Base-by-base conservation (phyloP, 1,140 invertebrate genomes). In the Brachionus manjavacas region DNA sequence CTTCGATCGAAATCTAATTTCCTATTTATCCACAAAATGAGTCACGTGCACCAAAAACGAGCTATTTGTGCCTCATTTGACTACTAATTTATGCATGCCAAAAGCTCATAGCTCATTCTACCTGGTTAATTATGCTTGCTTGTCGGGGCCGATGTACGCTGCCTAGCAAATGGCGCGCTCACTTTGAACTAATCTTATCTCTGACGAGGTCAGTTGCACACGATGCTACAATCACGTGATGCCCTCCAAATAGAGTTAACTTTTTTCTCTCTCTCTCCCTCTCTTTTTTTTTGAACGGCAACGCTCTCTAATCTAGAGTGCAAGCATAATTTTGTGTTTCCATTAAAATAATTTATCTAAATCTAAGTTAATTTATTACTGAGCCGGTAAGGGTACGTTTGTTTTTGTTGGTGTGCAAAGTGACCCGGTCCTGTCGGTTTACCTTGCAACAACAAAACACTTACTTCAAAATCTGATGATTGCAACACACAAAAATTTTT, bases 301-400 rank as follows among this genome's bases (percentile, higher is more conserved):
- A 60, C 52, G 52, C 52, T 60, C 52, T 60, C 52, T 60, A 60
- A 20, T 60, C 52, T 60, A 25, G 39, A 72, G 68, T 72, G 68
- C 68, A 72, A 72, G 39, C 68, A 72, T 39, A 72, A 72, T 72
- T 72, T 39, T 39, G n/a, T 72, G 14, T 68, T 31, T 68, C 60
- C 39, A 68, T 39, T 68, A 31, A 39, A 68, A 68, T 31, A 31
- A 68, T 31, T 68, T 68, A 31, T 68, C 3, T 41, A 72, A 72
- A 39, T 72, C 68, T 72, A 39, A 72, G 68, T 72, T 72, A 72
- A 72, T 72, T 72, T 72, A 72, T 72, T 72, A 72, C 35, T 72
- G 25, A 39, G 12, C 23, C n/a, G 11, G 11, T 31, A 31, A 31
- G 7, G 39, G 66, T 39, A 23, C 52, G 52, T 20, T 60, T 8